These are phyloP conservation scores for Psococerastis gibbosa DNA, from an alignment of 2,888 invertebrate species.

Conservation along the genomic window DNA sequence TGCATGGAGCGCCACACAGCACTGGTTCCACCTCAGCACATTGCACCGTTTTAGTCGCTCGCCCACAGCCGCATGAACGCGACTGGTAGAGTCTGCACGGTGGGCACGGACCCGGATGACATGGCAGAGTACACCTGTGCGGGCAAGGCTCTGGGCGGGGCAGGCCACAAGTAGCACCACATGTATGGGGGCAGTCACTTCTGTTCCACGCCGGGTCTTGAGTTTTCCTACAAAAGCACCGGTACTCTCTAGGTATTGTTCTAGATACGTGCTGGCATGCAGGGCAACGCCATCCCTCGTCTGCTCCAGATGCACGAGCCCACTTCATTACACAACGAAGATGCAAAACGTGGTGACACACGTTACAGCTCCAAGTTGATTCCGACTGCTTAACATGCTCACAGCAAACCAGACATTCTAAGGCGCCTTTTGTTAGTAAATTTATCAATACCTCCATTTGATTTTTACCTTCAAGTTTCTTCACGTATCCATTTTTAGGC, in stretches of 20 bases:
- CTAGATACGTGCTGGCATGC: conserved; percentile 74
- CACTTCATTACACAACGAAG: conserved; percentile 78
- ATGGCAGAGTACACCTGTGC: conserved; percentile 35
- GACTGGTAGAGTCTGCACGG: conserved; percentile 60
- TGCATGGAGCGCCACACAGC: conserved; percentile 55
- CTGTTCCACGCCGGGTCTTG: conserved; percentile 57
- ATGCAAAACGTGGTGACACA: conserved; percentile 86
- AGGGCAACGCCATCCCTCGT: conserved; percentile 76
- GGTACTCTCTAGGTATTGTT: conserved; percentile 58
- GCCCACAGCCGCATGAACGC: conserved; percentile 60
- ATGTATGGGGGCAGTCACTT: conserved; percentile 70
- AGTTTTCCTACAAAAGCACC: conserved; percentile 76
- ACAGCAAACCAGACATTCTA: conserved; percentile 92
- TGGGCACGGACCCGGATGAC: conserved; percentile 92
- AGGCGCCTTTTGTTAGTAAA: conserved; percentile 56
- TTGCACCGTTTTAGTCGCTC: conserved; percentile 42
- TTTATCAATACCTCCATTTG: conserved; percentile 69
- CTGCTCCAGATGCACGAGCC: conserved; percentile 64
- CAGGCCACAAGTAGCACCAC: conserved; percentile 67
- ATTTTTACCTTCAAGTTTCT: neutral
- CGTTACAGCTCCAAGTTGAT: conserved; percentile 75
- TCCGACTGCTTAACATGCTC: conserved; percentile 64
- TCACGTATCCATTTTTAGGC: no score
- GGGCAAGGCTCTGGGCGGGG: conserved; percentile 21
- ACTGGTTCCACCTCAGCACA: conserved; percentile 54